Conservation (phyloP, 2,113 vertebrate genomes). For the Microtus oregoni region DNA sequence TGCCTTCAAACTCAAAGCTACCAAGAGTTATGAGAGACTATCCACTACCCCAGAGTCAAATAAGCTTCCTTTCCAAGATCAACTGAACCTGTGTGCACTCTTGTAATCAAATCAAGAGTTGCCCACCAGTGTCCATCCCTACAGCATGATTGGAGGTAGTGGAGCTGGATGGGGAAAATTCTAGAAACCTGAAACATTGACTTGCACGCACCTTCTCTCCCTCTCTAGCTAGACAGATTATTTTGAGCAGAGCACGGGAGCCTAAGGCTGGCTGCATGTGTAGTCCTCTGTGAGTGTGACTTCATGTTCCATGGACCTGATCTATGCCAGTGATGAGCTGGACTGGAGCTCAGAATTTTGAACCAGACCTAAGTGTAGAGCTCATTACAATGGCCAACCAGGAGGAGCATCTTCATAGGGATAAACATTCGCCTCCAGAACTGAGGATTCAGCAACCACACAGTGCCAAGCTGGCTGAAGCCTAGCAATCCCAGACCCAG, state of each 20-base stretch:
- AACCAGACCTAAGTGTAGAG: background rate
- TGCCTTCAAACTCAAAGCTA: slow-evolving; percentile 11
- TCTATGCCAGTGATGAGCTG: background rate
- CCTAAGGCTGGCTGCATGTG: background rate
- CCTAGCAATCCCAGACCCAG: background rate
- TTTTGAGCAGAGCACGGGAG: background rate
- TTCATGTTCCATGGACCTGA: background rate
- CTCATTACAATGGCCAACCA: background rate
- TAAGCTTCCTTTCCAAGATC: slow-evolving; percentile 28
- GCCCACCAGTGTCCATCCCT: background rate
- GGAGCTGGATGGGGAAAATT: background rate
- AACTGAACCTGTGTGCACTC: background rate
- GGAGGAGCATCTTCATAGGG: background rate
- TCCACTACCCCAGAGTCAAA: background rate
- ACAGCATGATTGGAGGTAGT: background rate
- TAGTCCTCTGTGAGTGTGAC: background rate
- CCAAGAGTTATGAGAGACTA: background rate
- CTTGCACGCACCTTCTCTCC: background rate
- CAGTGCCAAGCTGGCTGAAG: background rate
- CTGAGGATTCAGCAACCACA: background rate
- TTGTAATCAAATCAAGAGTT: background rate
- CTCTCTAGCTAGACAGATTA: background rate
- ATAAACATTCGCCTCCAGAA: background rate
- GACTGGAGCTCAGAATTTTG: background rate
- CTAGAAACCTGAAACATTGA: background rate